Evolutionary conservation across 1,140 invertebrate species (phyloP).

Genomic region (Amphibalanus amphitrite): DNA sequence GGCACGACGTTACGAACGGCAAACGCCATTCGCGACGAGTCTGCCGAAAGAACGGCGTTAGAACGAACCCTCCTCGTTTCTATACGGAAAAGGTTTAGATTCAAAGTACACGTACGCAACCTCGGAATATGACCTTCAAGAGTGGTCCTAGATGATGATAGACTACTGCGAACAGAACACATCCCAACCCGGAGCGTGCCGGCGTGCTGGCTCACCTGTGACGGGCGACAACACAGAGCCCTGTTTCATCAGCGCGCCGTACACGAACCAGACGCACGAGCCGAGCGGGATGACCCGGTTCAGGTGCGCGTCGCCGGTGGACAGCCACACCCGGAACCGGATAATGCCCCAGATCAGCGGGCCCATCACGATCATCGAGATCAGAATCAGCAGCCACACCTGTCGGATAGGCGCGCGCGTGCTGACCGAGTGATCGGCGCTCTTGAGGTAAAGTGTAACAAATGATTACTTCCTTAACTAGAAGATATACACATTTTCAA

Average conservation of each 20-base stretch:
- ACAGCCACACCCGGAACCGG: slow-evolving; percentile 36
- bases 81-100: slow-evolving; percentile 7
- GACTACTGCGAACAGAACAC: no score
- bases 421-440: no score
- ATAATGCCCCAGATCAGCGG: slow-evolving; percentile 59
- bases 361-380: slow-evolving; percentile 49
- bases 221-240: slow-evolving; percentile 56
- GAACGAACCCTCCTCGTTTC: neutral
- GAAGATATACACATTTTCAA: no score
- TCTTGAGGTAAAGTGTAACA: no score
- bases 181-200: no score
- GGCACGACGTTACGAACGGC: no score
- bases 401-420: slow-evolving; percentile 18
- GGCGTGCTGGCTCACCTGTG: slow-evolving; percentile 51
- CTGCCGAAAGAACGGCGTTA: no score
- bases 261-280: slow-evolving; percentile 67
- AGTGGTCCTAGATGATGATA: neutral
- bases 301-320: slow-evolving; percentile 28
- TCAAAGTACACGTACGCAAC: no score
- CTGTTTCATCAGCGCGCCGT: slow-evolving; percentile 71
- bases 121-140: no score
- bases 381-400: slow-evolving; percentile 60
- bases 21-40: neutral
- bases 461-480: no score
- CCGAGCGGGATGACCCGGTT: slow-evolving; percentile 40